A percentile compares a stretch with the other conserved stretches of the same genome.
Evolutionary conservation across 2,888 invertebrate genomes (phyloP).

Genomic region (Neelides folsomi): DNA sequence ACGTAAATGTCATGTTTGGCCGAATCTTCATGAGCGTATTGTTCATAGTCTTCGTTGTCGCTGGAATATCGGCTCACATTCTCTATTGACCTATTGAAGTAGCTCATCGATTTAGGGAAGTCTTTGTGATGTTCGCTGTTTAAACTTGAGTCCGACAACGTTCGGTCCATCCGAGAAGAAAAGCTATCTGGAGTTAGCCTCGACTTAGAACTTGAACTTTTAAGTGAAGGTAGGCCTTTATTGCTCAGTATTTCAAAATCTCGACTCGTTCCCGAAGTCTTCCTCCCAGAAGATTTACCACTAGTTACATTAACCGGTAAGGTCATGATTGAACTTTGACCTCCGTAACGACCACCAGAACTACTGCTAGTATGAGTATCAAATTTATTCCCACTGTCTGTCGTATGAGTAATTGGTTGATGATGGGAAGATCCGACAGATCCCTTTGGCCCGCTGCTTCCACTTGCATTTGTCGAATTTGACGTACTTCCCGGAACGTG

Average conservation of each 20-base stretch:
- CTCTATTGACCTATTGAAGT: slow-evolving; percentile 19
- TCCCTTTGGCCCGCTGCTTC: neutral
- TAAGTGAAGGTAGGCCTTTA: too few species aligned
- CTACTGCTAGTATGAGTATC: too few species aligned
- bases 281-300: too few species aligned
- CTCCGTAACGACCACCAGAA: too few species aligned
- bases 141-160: slow-evolving; percentile 52
- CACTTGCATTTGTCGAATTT: neutral
- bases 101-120: slow-evolving; percentile 25
- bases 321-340: too few species aligned
- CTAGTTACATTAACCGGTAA: too few species aligned
- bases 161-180: slow-evolving; percentile 33
- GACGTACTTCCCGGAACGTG: neutral
- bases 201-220: too few species aligned
- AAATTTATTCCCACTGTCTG: too few species aligned
- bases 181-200: slow-evolving; percentile 11
- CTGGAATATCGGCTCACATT: slow-evolving; percentile 20
- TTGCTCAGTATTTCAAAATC: too few species aligned
- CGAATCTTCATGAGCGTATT: slow-evolving; percentile 19
- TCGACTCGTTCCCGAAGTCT: too few species aligned
- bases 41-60: slow-evolving; percentile 29
- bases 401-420: too few species aligned
- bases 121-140: slow-evolving; percentile 52
- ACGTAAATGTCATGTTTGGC: slow-evolving; percentile 17
- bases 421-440: neutral